A percentile compares a stretch with the other conserved stretches of the same genome.
Evolutionary conservation across 2,113 vertebrate genomes (phyloP).

Genomic region (Zosterops japonicus): DNA sequence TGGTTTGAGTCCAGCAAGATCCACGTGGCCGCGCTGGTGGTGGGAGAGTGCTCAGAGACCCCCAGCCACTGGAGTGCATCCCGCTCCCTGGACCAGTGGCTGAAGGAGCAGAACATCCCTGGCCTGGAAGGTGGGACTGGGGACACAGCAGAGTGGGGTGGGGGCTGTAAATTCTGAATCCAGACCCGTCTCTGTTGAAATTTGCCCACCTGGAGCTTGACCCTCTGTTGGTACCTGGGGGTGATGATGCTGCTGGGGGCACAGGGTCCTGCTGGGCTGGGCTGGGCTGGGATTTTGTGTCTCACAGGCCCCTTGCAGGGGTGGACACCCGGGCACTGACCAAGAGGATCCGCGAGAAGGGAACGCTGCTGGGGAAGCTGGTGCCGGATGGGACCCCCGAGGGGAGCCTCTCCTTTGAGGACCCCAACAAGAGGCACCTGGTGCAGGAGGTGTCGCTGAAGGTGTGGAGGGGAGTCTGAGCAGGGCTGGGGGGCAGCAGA

Average conservation of each 20-base stretch:
- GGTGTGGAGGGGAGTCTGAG: constrained; percentile 58
- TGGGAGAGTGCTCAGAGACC: constrained; percentile 85
- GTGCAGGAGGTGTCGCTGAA: constrained; percentile 91
- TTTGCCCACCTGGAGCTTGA: rapidly evolving
- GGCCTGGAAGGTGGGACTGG: constrained; percentile 84
- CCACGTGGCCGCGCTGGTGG: constrained; percentile 86
- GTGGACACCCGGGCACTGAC: constrained; percentile 90
- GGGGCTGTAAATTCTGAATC: background rate
- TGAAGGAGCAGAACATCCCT: constrained; percentile 87
- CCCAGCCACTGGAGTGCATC: constrained; percentile 91
- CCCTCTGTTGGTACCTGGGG: rapidly evolving
- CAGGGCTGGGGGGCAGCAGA: rapidly evolving
- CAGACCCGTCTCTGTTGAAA: background rate
- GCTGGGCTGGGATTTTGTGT: rapidly evolving
- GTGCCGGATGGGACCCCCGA: constrained; percentile 78
- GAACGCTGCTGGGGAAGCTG: constrained; percentile 90
- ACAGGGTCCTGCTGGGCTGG: rapidly evolving
- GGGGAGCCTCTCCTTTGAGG: constrained; percentile 76
- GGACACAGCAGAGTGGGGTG: no score
- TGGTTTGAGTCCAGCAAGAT: constrained; percentile 95
- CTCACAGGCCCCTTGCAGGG: constrained; percentile 62
- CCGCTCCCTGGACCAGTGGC: constrained; percentile 87
- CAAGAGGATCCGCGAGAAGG: constrained; percentile 91
- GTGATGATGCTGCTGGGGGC: rapidly evolving
- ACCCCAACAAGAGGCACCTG: constrained; percentile 84